These are phyloP conservation scores for Oncorhynchus clarkii DNA, from an alignment of 2,113 vertebrate species.

Conservation along the genomic window DNA sequence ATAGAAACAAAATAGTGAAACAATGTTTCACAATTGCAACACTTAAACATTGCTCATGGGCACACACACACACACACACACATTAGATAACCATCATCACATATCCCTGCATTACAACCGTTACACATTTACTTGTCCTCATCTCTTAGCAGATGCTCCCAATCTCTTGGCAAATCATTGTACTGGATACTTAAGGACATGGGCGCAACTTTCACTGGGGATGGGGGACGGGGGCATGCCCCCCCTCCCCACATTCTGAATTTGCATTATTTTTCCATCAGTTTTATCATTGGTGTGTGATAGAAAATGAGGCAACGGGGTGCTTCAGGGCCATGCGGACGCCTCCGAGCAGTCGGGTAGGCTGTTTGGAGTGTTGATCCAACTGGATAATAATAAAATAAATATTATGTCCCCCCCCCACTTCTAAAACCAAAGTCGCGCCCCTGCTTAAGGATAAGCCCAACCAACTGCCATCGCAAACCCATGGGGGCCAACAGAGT, in stretches of 20 bases:
- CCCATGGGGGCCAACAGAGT: constrained; percentile 5
- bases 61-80: background rate
- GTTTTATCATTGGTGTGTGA: too few species aligned
- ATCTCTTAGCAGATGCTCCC: background rate
- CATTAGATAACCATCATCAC: background rate
- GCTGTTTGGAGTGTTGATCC: too few species aligned
- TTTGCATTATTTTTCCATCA: too few species aligned
- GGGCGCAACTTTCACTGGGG: background rate
- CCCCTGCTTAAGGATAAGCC: too few species aligned
- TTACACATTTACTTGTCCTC: background rate
- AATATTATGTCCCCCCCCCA: too few species aligned
- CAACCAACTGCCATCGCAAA: constrained; percentile 3
- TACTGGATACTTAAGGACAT: background rate
- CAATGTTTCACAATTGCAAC: background rate
- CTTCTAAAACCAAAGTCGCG: too few species aligned
- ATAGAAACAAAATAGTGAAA: background rate
- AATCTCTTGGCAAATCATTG: background rate
- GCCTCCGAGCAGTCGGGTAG: too few species aligned
- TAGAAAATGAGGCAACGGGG: too few species aligned
- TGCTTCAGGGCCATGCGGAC: too few species aligned
- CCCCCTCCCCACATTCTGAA: too few species aligned
- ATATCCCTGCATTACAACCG: background rate
- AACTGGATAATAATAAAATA: too few species aligned
- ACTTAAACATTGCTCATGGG: background rate
- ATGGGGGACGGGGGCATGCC: too few species aligned